These are phyloP conservation scores for Helicolenus hilgendorfi DNA, from an alignment of 2,797 vertebrate genomes.

Conservation along the genomic window DNA sequence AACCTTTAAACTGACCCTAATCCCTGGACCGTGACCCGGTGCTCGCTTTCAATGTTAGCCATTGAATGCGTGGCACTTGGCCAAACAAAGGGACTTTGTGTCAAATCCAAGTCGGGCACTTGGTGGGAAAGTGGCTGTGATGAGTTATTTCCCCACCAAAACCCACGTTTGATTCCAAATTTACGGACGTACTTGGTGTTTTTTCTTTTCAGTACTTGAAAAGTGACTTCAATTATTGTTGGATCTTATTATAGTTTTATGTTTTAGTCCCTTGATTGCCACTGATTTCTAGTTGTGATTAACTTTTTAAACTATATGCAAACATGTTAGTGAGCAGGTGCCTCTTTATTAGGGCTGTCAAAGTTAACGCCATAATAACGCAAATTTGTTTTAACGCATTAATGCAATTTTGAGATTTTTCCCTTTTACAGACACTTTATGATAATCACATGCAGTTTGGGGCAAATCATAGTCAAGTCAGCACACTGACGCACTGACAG, in stretches of 20 bases:
- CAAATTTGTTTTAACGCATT: no score
- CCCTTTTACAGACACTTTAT: no score
- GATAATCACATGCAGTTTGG: no score
- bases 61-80: conserved; percentile 71
- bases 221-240: not conserved
- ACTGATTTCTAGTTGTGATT: not conserved
- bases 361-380: no score
- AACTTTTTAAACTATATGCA: not conserved
- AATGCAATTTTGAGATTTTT: no score
- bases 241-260: not conserved
- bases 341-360: not conserved
- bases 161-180: conserved; percentile 22
- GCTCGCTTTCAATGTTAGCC: conserved; percentile 74
- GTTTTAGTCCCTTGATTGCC: not conserved
- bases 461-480: no score
- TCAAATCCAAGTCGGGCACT: conserved; percentile 51
- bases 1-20: conserved; percentile 83
- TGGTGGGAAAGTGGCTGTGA: conserved; percentile 77
- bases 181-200: not conserved
- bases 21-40: conserved; percentile 75
- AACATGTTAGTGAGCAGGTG: not conserved
- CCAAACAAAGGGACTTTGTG: conserved; percentile 85
- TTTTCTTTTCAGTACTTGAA: not conserved
- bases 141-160: conserved; percentile 55
- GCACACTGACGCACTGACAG: no score